Base-by-base conservation (phyloP, 1,140 invertebrate species). In the Plodia interpunctella region DNA sequence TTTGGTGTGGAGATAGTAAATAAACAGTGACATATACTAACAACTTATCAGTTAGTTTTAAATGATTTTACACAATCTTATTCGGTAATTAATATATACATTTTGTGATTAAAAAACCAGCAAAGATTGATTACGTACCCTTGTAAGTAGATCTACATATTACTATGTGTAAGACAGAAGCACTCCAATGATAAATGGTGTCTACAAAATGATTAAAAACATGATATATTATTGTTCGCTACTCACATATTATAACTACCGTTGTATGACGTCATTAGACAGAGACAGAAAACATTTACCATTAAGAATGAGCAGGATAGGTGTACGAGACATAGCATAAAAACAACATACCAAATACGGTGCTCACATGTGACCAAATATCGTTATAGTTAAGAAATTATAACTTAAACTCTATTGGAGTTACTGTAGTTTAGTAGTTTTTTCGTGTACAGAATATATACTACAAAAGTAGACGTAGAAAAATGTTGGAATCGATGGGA, bases 311-410 rank as follows among this genome's bases (percentile, higher is more conserved):
- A 81, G 59, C 60, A 51, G 66, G 74, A 76, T 51, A 35, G 63
- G 3, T n/a, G 15, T 49, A 25, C 30, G 11, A 60, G 30, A 65
- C 38, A n/a, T 32, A 32, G 38, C 2, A 65, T 68, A 77, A 82
- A 76, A 78, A 76, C 83, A 79, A 79, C 63, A 75, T 82, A 58
- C 78, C 81, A 76, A 79, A 84, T 83, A 83, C 66, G 80, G 74
- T 63, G 68, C 55, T 80, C 83, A 82, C 67, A 82, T 87, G 81
- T 80, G 70, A 60, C 77, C 72, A 83, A 84, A 84, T 82, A 79
- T 78, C 65, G 70, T 58, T 59, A 78, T 85, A 83, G 13, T 44
- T 17, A 17, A 3, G 32, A 5, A 10, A 35, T 5, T 35, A 35
- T 11, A 35, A 9, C 9, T 35, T 13, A 35, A 1, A 35, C 10